Percentiles rank a stretch among this genome's conserved stretches.
Evolutionary conservation across 2,888 invertebrate genomes (phyloP).

Genomic region (Exocentrus adspersus): DNA sequence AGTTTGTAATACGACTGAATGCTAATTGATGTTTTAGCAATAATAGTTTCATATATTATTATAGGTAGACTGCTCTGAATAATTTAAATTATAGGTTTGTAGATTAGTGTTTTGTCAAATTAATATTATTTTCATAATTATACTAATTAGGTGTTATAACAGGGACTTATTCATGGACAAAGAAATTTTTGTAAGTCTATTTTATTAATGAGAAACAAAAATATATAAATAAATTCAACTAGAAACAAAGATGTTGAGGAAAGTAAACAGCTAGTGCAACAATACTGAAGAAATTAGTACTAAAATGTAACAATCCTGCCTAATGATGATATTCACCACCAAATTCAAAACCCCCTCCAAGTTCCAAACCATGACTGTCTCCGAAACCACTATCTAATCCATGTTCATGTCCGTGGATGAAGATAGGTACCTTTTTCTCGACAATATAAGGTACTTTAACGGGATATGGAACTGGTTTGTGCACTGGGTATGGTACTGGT

Average conservation of each 20-base stretch:
- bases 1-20: too few relatives aligned
- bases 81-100: too few relatives aligned
- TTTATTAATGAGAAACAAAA: constrained; percentile 45
- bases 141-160: too few relatives aligned
- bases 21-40: too few relatives aligned
- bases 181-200: constrained; percentile 31
- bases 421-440: constrained; percentile 65
- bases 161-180: too few relatives aligned
- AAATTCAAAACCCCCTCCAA: constrained; percentile 31
- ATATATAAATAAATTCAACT: constrained; percentile 46
- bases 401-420: constrained; percentile 59
- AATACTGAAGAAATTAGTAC: constrained; percentile 43
- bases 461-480: constrained; percentile 61
- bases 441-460: constrained; percentile 64
- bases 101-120: too few relatives aligned
- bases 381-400: constrained; percentile 43
- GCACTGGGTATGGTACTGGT: constrained; percentile 56
- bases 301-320: constrained; percentile 21
- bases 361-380: constrained; percentile 36
- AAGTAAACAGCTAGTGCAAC: constrained; percentile 46
- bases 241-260: constrained; percentile 36
- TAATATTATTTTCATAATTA: too few relatives aligned
- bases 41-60: too few relatives aligned
- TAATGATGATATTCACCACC: constrained; percentile 28
- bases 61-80: too few relatives aligned